Evolutionary conservation across 2,113 vertebrate genomes (phyloP), one percentile per base, ranked within the genome.

Genomic region (Seriola quinqueradiata): DNA sequence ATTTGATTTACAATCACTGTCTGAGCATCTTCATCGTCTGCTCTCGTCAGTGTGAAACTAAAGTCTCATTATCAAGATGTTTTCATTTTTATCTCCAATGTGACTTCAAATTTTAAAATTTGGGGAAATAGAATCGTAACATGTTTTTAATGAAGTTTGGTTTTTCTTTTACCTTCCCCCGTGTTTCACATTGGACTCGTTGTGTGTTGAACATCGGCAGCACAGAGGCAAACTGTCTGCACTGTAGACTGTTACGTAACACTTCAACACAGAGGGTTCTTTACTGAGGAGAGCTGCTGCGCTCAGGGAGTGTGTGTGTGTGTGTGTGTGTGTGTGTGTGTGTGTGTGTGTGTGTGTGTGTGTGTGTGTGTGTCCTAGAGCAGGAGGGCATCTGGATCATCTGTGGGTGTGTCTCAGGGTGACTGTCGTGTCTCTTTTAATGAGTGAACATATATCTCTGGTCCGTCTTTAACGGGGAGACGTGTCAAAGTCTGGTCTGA

Each of bases 211-310:
- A 38, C 55, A 7, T 0, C 40, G 48, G 38, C 42, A 54, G 21
- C 75, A 87, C 83, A 82, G 72, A 72, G 32, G 42, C 19, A n/a
- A 70, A 59, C 40, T 75, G 73, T 82, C 38, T 34, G 48, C 57
- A n/a, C 69, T 54, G 68, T 16, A n/a, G 65, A 58, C 82, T 52
- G 42, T 84, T 79, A 66, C 54, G 28, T 66, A 70, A 77, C n/a
- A 36, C 25, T 23, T 57, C 28, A 17, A 82, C 82, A 76, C 60
- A 48, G 79, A 72, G 14, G n/a, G 74, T 58, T 77, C 77, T 73
- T 34, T 42, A 48, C 64, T 28, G 66, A 5, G 1, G 42, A 42
- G 16, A 0, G 50, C 17, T 38, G 17, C 11, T 57, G 0, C 7
- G 42, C 21, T 36, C 21, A 8, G 40, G 1, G 19, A 1, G 40